Conservation (phyloP, 2,888 invertebrate genomes). For the Tuberolachnus salignus region DNA sequence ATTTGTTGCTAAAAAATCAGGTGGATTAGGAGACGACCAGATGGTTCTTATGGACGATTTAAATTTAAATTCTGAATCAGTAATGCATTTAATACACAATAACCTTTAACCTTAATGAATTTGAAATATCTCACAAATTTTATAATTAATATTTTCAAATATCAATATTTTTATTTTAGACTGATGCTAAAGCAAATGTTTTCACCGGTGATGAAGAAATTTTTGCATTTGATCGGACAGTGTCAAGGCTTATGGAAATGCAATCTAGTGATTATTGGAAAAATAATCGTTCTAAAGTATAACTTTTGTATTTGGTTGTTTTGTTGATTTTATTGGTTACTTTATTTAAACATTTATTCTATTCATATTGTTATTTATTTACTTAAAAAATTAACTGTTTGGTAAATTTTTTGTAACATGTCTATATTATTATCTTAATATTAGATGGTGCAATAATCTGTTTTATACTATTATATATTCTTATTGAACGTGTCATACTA, state of each 20-base stretch:
- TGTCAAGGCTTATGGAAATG: constrained; percentile 95
- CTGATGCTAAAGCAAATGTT: constrained; percentile 81
- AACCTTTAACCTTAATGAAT: neutral
- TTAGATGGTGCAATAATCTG: too few relatives aligned
- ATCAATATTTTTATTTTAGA: constrained; percentile 67
- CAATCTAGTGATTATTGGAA: constrained; percentile 93
- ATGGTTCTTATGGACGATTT: constrained; percentile 95
- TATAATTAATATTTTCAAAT: neutral
- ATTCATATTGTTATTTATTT: constrained; percentile 2
- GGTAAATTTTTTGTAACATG: too few relatives aligned
- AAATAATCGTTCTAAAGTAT: constrained; percentile 42
- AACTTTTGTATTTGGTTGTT: neutral
- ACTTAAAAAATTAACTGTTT: too few relatives aligned
- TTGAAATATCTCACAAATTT: neutral
- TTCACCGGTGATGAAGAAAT: constrained; percentile 98
- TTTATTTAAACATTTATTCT: constrained; percentile 3
- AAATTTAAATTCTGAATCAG: constrained; percentile 77
- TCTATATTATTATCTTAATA: too few relatives aligned
- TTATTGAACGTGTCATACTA: too few relatives aligned
- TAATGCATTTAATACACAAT: constrained; percentile 62
- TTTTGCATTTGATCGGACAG: constrained; percentile 93
- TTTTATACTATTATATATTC: too few relatives aligned
- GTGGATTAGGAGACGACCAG: constrained; percentile 76
- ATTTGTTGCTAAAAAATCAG: constrained; percentile 65
- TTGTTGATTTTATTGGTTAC: constrained; percentile 4